Base-by-base conservation (phyloP, 2,888 invertebrate genomes). In the Aphidius colemani region DNA sequence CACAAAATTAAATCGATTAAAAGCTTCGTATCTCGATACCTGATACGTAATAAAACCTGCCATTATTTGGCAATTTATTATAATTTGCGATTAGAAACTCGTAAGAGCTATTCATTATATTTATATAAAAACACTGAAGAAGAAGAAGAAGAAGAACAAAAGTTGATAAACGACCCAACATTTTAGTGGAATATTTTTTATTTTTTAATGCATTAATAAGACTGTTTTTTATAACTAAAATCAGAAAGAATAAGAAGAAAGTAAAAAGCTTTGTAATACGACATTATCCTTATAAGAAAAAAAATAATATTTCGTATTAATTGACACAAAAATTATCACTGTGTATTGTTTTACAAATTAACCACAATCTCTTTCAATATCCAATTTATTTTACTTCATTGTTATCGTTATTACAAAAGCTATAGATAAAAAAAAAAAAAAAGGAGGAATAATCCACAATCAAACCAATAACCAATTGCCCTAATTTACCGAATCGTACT, bases 141-240 rank as follows among this genome's bases (percentile, higher is more conserved):
- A 45, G n/a, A 57, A 57, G 7, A 48, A 56, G 30, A 10, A 56
- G 39, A n/a, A 57, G 46, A 45, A 45, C 8, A 57, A 57, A 48
- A 30, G 30, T 30, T 30, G 5, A 30, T 30, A 30, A 30, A 30
- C 30, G 30, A 30, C 4, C 30, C 3, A 30, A 30, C 3, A 30
- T 30, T 30, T 30, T 30, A 30, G 30, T 30, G 30, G 30, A 30
- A 30, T 30, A 30, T 30, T 30, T 30, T 60, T 58, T 70, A 61
- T 65, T 66, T 68, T 69, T 70, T 69, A 71, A 71, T 72, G 76
- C 73, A 64, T 70, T 65, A 69, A 64, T 68, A 71, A 76, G 75
- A 77, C 75, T 77, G 74, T 73, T 75, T 72, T 30, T 30, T 74
- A 71, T 69, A 72, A 70, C 70, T 53, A 56, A 18, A 18, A 1